A percentile compares a stretch with the other conserved stretches of the same genome.
Conservation (phyloP, 64 coral and sea anemone genomes). For the Exaiptasia diaphana region DNA sequence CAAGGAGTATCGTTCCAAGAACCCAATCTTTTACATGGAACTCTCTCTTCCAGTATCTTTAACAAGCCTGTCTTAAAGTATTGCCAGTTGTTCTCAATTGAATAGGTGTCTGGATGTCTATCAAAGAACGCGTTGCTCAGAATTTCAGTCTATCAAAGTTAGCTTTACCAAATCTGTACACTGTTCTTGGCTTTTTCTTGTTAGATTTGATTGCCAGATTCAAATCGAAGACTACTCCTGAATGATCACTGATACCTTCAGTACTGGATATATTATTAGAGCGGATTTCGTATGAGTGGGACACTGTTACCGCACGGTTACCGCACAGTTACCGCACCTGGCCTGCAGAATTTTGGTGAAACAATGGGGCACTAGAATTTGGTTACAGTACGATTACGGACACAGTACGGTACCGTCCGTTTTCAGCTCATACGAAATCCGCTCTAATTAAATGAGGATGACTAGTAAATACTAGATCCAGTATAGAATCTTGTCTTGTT, state of each 20-base stretch:
- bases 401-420: too few species aligned
- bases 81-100: constrained; percentile 10
- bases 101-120: constrained; percentile 31
- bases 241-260: constrained; percentile 48
- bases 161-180: constrained; percentile 61
- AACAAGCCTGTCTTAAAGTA: constrained; percentile 38
- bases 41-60: constrained; percentile 32
- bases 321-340: too few species aligned
- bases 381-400: too few species aligned
- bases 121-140: constrained; percentile 49
- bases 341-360: too few species aligned
- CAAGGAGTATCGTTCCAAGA: constrained; percentile 60
- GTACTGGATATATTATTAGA: constrained; percentile 17
- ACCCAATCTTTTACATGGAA: constrained; percentile 34
- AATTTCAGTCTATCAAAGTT: constrained; percentile 28
- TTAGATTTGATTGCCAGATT: constrained; percentile 48
- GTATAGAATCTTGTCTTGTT: constrained; percentile 14
- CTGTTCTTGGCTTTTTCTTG: constrained; percentile 59
- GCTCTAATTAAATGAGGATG: constrained; percentile 43
- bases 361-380: too few species aligned
- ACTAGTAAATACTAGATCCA: not conserved
- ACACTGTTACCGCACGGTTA: too few species aligned
- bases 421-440: too few species aligned
- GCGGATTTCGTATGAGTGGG: too few species aligned
- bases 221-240: constrained; percentile 42